These are phyloP conservation scores for Scyliorhinus canicula DNA, from an alignment of 2,797 vertebrate genomes.

Conservation along the genomic window DNA sequence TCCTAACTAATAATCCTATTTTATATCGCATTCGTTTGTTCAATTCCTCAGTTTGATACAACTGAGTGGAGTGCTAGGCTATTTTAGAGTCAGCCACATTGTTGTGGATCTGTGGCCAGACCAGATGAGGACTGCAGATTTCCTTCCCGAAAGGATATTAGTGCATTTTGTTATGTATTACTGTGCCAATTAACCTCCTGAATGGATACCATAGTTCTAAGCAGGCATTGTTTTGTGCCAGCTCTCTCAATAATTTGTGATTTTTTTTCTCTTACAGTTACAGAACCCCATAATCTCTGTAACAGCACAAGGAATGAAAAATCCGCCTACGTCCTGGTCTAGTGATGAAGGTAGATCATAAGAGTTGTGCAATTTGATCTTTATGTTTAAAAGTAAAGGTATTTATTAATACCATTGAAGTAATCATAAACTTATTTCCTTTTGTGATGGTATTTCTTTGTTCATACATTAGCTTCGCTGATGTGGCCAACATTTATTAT, in stretches of 20 bases:
- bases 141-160: no score
- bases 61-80: no score
- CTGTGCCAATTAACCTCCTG: neutral
- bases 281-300: neutral
- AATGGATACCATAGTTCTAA: neutral
- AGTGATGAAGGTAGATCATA: constrained; percentile 21
- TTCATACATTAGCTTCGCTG: no score
- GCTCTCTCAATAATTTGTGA: neutral
- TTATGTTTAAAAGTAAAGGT: neutral
- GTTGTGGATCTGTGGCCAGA: no score
- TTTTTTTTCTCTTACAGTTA: neutral
- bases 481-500: neutral
- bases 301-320: neutral
- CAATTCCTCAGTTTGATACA: no score
- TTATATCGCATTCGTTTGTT: no score
- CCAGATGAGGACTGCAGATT: no score
- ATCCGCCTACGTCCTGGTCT: neutral
- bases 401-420: neutral
- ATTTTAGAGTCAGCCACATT: no score
- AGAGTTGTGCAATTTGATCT: neutral
- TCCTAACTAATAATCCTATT: no score
- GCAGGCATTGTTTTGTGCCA: neutral
- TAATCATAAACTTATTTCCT: neutral
- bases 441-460: neutral
- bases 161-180: neutral